phyloP scores from a whole-genome alignment of 2,888 invertebrate species.

The Microctonus hyperodae region DNA sequence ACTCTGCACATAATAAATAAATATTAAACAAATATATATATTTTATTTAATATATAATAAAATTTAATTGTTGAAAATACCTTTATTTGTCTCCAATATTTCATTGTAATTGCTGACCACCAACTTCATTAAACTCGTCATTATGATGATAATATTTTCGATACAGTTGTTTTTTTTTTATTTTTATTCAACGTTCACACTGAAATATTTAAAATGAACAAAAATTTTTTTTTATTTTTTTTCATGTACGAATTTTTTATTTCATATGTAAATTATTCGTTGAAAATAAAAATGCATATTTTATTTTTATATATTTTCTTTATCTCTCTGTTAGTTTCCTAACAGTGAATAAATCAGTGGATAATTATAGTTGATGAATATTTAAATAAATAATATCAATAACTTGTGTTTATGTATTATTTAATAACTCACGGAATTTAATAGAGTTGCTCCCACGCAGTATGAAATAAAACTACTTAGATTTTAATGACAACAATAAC shows the following conservation, averaged over 20 bases:
- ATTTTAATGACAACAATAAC: not conserved
- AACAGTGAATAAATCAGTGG: not conserved
- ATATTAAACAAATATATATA: slow-evolving; percentile 19
- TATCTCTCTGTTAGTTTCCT: not conserved
- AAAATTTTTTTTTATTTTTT: too few relatives aligned
- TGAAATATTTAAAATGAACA: too few relatives aligned
- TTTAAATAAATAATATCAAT: not conserved
- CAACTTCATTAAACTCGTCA: slow-evolving; percentile 65
- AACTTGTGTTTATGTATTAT: not conserved
- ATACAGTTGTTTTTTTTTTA: not conserved
- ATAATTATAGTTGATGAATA: not conserved
- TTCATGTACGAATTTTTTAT: too few relatives aligned
- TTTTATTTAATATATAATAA: slow-evolving; percentile 13
- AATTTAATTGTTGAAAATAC: slow-evolving; percentile 51
- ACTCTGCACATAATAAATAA: not conserved
- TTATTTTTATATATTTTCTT: not conserved
- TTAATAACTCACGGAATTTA: not conserved
- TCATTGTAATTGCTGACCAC: slow-evolving; percentile 67
- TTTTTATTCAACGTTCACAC: not conserved
- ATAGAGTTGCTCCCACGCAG: not conserved
- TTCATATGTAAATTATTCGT: too few relatives aligned
- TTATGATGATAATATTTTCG: slow-evolving; percentile 38
- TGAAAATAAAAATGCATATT: too few relatives aligned
- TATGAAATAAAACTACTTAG: not conserved
- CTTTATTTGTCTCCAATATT: slow-evolving; percentile 64